Percentiles rank a stretch among this genome's conserved stretches.
These are phyloP conservation scores for Meghimatium bilineatum DNA, from an alignment of 2,888 invertebrate genomes.

Conservation along the genomic window DNA sequence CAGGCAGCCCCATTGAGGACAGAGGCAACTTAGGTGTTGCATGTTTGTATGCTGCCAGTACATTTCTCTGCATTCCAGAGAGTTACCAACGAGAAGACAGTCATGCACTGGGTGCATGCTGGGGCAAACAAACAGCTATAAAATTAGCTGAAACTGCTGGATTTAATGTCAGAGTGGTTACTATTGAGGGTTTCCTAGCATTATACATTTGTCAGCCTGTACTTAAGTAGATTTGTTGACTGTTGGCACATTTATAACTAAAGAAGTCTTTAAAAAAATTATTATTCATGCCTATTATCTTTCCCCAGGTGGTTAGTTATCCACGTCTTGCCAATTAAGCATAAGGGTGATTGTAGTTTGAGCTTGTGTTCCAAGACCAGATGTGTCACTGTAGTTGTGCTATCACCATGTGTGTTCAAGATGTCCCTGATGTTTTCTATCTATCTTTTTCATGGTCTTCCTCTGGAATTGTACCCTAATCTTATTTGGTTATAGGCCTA, in stretches of 20 bases:
- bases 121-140: conserved; percentile 37
- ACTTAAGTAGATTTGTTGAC: not conserved
- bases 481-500: too few relatives aligned
- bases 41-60: conserved; percentile 36
- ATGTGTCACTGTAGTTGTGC: too few relatives aligned
- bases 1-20: conserved; percentile 40
- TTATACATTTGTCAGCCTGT: conserved; percentile 14
- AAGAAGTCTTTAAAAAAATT: too few relatives aligned
- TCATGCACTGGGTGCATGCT: conserved; percentile 48
- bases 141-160: conserved; percentile 43
- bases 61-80: conserved; percentile 53
- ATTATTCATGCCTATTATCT: too few relatives aligned
- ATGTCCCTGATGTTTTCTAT: too few relatives aligned
- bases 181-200: not conserved
- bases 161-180: conserved; percentile 28
- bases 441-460: too few relatives aligned
- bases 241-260: not conserved
- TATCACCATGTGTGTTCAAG: too few relatives aligned
- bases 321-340: too few relatives aligned
- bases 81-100: conserved; percentile 50
- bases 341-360: too few relatives aligned
- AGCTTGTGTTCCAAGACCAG: too few relatives aligned
- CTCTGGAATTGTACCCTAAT: too few relatives aligned
- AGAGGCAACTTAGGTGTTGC: conserved; percentile 32
- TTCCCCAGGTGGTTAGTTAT: too few relatives aligned